phyloP scores from a whole-genome alignment of 2,113 vertebrate species.

The Cyprichromis sp. region DNA sequence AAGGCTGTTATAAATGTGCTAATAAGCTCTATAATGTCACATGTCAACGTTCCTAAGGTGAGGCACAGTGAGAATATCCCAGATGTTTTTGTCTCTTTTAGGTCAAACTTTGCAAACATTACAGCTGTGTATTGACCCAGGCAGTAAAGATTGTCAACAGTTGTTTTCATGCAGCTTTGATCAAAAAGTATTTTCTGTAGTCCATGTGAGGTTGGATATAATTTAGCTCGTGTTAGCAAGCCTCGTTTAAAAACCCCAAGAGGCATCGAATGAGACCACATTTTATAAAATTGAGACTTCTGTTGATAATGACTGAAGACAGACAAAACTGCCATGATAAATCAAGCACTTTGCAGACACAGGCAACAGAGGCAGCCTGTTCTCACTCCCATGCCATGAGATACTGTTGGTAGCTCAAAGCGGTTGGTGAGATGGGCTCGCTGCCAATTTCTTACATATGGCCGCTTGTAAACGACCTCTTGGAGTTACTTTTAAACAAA shows the following conservation, averaged over 20 bases:
- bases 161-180: not conserved
- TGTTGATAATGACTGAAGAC: not conserved
- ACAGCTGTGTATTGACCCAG: not conserved
- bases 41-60: not conserved
- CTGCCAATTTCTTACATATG: not conserved
- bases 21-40: not conserved
- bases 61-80: not conserved
- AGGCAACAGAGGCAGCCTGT: not conserved
- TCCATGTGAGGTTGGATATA: not conserved
- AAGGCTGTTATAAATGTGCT: not conserved
- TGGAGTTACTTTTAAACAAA: not conserved
- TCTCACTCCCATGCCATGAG: not conserved
- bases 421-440: not conserved
- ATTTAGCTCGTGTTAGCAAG: not conserved
- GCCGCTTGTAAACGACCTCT: not conserved
- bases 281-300: not conserved
- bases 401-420: not conserved
- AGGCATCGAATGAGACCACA: not conserved
- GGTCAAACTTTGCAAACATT: not conserved
- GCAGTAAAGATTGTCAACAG: not conserved
- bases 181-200: not conserved
- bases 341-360: not conserved
- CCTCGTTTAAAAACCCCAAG: not conserved
- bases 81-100: not conserved
- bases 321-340: not conserved